Percentiles rank a stretch among this genome's conserved stretches.
These are phyloP conservation scores for Prunella himalayana DNA, from an alignment of 2,113 vertebrate genomes.

Conservation along the genomic window DNA sequence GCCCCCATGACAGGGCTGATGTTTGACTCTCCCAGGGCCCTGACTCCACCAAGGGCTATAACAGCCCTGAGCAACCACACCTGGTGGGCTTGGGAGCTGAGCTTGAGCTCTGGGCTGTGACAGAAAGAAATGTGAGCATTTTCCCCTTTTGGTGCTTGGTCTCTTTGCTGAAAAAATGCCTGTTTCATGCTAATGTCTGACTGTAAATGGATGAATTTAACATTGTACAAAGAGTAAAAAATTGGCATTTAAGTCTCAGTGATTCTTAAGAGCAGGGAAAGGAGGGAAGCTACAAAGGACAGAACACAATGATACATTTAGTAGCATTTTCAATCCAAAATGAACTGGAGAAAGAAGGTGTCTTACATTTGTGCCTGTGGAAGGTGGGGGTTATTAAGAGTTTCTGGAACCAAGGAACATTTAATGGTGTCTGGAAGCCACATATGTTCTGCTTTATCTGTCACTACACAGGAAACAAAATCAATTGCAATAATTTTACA, in stretches of 20 bases:
- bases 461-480: background rate
- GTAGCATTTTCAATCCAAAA: background rate
- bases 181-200: background rate
- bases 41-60: background rate
- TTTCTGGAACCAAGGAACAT: background rate
- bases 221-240: background rate
- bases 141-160: background rate
- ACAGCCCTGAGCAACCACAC: background rate
- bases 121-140: background rate
- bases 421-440: background rate
- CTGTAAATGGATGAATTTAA: background rate
- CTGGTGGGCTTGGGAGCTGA: background rate
- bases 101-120: background rate
- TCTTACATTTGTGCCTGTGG: background rate
- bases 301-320: background rate
- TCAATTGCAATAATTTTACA: background rate
- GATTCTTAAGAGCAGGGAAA: background rate
- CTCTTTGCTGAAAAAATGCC: background rate
- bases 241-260: background rate
- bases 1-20: background rate
- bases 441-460: background rate
- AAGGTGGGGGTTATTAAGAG: background rate
- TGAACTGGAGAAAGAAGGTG: background rate
- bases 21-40: background rate
- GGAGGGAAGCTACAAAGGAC: background rate